These are phyloP conservation scores for Ornithorhynchus anatinus DNA, from an alignment of 2,113 vertebrate species.

Conservation along the genomic window DNA sequence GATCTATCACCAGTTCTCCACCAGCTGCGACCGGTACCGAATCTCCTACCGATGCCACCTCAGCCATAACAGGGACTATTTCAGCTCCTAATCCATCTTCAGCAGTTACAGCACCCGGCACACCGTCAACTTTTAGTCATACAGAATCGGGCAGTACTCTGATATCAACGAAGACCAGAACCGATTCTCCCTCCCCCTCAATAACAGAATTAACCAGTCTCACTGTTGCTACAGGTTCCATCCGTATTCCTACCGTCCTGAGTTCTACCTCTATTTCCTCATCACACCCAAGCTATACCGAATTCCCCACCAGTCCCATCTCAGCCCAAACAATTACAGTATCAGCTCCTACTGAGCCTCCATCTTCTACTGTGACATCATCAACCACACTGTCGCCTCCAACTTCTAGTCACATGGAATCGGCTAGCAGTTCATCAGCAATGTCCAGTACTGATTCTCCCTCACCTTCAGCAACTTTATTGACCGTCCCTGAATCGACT, in stretches of 20 bases:
- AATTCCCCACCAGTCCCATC: background rate
- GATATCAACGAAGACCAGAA: too few species aligned
- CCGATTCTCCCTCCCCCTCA: too few species aligned
- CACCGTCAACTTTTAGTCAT: background rate
- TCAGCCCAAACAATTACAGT: background rate
- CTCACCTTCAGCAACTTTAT: too few species aligned
- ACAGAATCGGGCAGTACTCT: background rate
- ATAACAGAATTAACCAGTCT: too few species aligned
- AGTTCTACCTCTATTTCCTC: too few species aligned
- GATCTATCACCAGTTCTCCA: background rate
- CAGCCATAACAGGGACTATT: background rate
- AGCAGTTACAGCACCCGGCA: background rate
- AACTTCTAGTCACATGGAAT: background rate
- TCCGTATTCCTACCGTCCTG: too few species aligned
- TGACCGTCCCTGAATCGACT: too few species aligned
- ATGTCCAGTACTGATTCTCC: too few species aligned
- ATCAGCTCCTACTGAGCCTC: background rate
- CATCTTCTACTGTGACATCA: background rate
- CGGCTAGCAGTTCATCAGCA: background rate
- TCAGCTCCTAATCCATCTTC: too few species aligned
- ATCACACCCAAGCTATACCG: too few species aligned
- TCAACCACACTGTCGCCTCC: background rate
- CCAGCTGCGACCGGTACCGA: background rate
- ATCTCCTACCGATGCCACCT: background rate
- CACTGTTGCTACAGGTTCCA: too few species aligned